Base-by-base conservation (phyloP, 2,113 vertebrate species). In the Empidonax alnorum region DNA sequence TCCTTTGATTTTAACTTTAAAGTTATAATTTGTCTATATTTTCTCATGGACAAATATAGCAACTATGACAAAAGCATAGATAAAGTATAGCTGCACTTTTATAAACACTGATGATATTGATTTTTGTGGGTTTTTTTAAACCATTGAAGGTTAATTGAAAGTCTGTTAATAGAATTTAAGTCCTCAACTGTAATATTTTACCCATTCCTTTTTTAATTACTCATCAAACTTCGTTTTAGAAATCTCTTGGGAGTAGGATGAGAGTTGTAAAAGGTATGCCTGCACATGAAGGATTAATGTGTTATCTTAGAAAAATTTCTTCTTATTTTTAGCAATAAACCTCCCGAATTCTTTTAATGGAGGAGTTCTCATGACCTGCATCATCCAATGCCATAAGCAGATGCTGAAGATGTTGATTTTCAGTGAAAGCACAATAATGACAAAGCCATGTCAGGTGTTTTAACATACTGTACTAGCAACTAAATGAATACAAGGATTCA, bases 201-300 rank as follows among this genome's bases (percentile, higher is more conserved):
- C 91, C 93, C 93, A 97, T 95, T 93, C 94, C 84, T 97, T 96
- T 96, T 94, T 95, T 88, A 86, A 69, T 56, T 12, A 87, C 86
- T 93, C 27, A 67, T 71, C 19, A 75, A 50, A 68, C 6, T 59
- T 74, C 14, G 49, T 84, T 90, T 56, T 30, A 67, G 59, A 89
- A 69, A 46, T 52, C 31, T 22, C 17, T 61, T 59, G 24, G 33
- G 44, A 77, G 14, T 24, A 73, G 4, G 27, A 69, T 62, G 61
- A 53, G 22, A 49, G 15, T 67, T 81, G 18, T 39, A 71, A 58
- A 84, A 49, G 3, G 3, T 39, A 56, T 56, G 7, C 53, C 69
- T 69, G 19, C 11, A 59, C 1, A 59, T 20, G 15, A 65, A 86
- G 47, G 28, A 93, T 96, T 82, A 96, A 93, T 90, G 30, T 52